Evolutionary conservation across 2,113 vertebrate genomes (phyloP).

Genomic region (Mirza zaza): DNA sequence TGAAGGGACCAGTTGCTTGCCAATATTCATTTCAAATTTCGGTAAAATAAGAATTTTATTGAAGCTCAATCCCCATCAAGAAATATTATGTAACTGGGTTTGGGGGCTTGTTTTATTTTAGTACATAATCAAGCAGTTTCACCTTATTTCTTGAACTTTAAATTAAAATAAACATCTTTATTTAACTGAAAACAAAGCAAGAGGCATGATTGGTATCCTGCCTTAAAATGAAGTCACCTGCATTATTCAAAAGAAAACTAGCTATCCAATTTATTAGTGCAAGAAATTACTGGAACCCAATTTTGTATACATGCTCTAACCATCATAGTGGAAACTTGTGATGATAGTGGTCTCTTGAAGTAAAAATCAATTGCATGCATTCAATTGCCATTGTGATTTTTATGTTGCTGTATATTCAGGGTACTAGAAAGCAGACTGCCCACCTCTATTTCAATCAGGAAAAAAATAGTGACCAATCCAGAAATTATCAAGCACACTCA

Average conservation of each 20-base stretch:
- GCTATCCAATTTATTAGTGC: not conserved
- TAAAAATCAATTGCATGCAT: not conserved
- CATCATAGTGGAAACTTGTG: not conserved
- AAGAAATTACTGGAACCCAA: not conserved
- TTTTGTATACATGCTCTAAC: not conserved
- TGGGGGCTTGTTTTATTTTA: not conserved
- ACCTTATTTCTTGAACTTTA: not conserved
- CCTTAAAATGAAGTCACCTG: not conserved
- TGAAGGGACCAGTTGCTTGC: not conserved
- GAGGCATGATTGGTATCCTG: not conserved
- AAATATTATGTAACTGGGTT: not conserved
- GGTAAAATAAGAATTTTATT: not conserved
- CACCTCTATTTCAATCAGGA: not conserved
- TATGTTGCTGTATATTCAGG: not conserved
- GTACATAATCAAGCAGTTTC: not conserved
- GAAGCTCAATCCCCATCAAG: not conserved
- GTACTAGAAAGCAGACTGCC: not conserved
- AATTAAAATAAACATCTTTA: not conserved
- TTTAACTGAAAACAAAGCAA: slow-evolving; percentile 15
- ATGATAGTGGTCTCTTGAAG: not conserved
- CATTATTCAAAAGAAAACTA: not conserved
- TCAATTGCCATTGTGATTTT: not conserved
- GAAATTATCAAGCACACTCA: not conserved
- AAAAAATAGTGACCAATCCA: not conserved
- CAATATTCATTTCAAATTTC: not conserved